Percentiles rank a stretch among this genome's conserved stretches.
Evolutionary conservation across 2,113 vertebrate genomes (phyloP).

Genomic region (Trogon melanurus): DNA sequence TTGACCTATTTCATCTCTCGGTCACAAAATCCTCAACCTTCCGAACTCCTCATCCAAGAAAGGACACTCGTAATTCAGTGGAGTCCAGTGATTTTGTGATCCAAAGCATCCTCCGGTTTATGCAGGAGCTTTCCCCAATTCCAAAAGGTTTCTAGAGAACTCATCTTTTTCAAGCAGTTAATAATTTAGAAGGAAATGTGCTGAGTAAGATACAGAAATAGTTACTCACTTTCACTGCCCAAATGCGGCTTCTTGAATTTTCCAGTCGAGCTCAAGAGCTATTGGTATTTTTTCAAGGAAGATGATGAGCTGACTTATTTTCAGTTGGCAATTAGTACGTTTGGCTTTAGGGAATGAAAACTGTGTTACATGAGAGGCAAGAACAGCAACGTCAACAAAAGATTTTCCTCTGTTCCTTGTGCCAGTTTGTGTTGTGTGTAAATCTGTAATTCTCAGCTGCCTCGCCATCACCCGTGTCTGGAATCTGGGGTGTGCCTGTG

Average conservation of each 20-base stretch:
- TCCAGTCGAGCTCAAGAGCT: not conserved
- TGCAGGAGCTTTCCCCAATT: not conserved
- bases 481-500: constrained; percentile 40
- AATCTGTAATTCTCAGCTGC: constrained; percentile 40
- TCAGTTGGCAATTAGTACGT: constrained; percentile 39
- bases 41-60: not conserved
- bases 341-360: constrained; percentile 60
- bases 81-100: not conserved
- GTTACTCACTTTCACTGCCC: not conserved
- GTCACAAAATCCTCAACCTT: not conserved
- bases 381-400: constrained; percentile 43
- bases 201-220: not conserved
- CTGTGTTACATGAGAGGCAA: constrained; percentile 29
- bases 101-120: not conserved
- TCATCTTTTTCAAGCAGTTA: not conserved
- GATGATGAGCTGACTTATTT: constrained; percentile 39
- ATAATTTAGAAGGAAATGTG: not conserved
- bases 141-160: not conserved
- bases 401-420: constrained; percentile 34
- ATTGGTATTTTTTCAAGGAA: constrained; percentile 31
- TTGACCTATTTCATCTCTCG: not conserved
- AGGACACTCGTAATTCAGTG: not conserved
- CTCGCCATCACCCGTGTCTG: constrained; percentile 14
- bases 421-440: constrained; percentile 62
- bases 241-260: constrained; percentile 9